Conservation (phyloP, 2,797 vertebrate genomes). For the Lepilemur septentrionalis region DNA sequence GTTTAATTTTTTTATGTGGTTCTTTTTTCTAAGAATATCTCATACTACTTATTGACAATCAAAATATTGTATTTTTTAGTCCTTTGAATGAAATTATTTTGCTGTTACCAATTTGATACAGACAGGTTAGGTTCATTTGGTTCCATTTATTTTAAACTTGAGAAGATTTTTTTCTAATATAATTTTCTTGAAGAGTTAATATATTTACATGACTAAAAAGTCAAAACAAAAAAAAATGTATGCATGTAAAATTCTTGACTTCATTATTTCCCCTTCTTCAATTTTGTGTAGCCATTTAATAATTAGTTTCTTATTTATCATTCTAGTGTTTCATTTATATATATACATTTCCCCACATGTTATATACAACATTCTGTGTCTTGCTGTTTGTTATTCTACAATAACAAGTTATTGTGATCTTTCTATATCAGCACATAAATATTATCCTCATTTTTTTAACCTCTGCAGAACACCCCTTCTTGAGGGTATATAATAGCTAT, state of each 20-base stretch:
- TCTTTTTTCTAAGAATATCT: neutral
- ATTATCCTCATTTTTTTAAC: neutral
- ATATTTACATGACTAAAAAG: neutral
- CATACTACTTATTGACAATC: neutral
- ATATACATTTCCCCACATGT: neutral
- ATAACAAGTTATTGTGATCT: neutral
- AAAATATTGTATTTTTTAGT: neutral
- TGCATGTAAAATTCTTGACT: neutral
- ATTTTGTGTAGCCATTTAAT: conserved; percentile 12
- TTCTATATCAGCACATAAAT: neutral
- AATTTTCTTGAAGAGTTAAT: conserved; percentile 2
- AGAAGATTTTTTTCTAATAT: neutral
- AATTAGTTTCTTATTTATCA: neutral
- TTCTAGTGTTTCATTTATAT: neutral
- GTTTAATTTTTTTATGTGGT: neutral
- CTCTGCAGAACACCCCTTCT: neutral
- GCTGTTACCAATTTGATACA: neutral
- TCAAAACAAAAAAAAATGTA: neutral
- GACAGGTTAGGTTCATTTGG: neutral
- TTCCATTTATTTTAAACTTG: conserved; percentile 6
- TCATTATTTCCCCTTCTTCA: neutral
- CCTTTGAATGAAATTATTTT: neutral
- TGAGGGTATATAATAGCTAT: neutral
- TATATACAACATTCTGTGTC: neutral
- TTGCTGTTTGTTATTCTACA: neutral